A percentile compares a stretch with the other conserved stretches of the same genome.
Evolutionary conservation across 35 echinoderm and acorn worm genomes (phyloP).

Genomic region (Lytechinus pictus): DNA sequence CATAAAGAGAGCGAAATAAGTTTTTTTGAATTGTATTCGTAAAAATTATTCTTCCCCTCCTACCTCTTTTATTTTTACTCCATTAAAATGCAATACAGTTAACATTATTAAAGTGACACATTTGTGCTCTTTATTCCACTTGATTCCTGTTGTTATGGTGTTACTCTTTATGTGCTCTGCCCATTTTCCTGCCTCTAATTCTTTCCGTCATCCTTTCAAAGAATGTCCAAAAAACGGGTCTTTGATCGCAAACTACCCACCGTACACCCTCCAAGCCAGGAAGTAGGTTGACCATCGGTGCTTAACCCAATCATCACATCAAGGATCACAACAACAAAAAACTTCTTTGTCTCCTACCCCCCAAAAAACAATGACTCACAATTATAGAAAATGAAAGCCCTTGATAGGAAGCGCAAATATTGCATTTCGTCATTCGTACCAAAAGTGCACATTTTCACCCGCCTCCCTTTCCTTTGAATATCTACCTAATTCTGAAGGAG

Average conservation of each 20-base stretch:
- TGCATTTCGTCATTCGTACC: background rate
- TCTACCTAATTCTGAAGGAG: background rate
- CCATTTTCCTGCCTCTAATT: background rate
- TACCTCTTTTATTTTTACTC: too few relatives aligned
- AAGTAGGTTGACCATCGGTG: constrained; percentile 20
- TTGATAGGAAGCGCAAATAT: constrained; percentile 6
- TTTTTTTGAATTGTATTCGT: too few relatives aligned
- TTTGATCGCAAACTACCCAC: background rate
- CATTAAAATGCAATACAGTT: too few relatives aligned
- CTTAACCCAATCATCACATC: constrained; percentile 5
- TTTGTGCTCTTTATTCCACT: too few relatives aligned
- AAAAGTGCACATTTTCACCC: constrained; percentile 33
- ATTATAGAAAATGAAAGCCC: background rate
- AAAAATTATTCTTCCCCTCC: too few relatives aligned
- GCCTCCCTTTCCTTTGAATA: background rate
- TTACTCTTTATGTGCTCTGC: background rate
- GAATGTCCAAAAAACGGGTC: background rate
- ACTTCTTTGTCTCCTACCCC: background rate
- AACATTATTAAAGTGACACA: too few relatives aligned
- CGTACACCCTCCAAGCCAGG: background rate
- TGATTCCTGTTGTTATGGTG: too few relatives aligned
- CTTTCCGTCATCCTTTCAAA: background rate
- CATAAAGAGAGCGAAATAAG: too few relatives aligned
- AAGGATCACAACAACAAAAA: background rate
- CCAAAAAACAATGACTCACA: constrained; percentile 19